phyloP scores from a whole-genome alignment of 2,888 invertebrate genomes.

The Leptopterna dolabrata region DNA sequence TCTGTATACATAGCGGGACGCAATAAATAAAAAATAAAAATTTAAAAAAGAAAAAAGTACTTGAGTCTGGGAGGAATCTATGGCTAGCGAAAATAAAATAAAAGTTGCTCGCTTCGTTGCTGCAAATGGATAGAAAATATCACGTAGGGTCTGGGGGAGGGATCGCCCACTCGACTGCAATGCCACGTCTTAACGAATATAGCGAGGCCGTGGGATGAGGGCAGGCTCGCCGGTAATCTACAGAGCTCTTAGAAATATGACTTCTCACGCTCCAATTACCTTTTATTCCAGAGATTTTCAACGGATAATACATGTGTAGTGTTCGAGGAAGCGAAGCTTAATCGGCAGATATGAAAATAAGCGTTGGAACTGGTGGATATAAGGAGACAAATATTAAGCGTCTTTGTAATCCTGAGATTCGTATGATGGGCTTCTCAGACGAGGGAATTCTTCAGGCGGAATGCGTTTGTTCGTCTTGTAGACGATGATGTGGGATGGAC shows the following conservation, averaged over 20 bases:
- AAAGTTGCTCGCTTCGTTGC: neutral
- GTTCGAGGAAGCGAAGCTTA: neutral
- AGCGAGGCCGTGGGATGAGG: neutral
- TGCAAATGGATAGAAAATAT: neutral
- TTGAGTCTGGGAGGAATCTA: neutral
- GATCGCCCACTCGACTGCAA: neutral
- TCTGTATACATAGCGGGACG: neutral
- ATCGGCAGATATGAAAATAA: neutral
- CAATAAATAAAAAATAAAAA: neutral
- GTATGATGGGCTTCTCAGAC: too few species aligned
- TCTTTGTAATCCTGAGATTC: neutral
- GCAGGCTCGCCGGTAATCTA: neutral
- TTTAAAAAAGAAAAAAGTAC: neutral
- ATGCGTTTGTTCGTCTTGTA: too few species aligned
- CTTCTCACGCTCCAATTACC: slow-evolving; percentile 20
- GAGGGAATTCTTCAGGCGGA: too few species aligned
- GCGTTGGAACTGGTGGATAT: neutral
- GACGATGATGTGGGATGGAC: too few species aligned
- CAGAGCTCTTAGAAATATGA: neutral
- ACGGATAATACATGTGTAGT: neutral
- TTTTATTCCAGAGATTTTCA: neutral
- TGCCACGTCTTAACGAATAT: slow-evolving; percentile 15
- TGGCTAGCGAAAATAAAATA: neutral
- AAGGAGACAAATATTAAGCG: neutral
- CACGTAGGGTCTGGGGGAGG: neutral